Evolutionary conservation across 2,113 vertebrate genomes (phyloP), one percentile per base, ranked within the genome.

Genomic region (Hemibagrus wyckioides): DNA sequence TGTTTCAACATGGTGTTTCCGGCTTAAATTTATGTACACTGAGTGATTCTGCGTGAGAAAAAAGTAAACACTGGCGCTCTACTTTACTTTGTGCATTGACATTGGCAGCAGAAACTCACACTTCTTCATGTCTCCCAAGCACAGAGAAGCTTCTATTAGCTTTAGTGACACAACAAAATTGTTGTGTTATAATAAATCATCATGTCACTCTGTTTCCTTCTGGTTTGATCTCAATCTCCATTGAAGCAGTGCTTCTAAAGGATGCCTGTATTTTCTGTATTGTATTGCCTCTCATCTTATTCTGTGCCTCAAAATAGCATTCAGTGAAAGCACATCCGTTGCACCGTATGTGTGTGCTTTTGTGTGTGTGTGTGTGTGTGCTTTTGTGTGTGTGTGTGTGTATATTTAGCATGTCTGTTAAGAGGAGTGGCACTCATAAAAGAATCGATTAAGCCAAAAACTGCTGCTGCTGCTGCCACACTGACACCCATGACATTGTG

Each of bases 301-400:
- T 84, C 85, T 76, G 82, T 69, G 56, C 81, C 91, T 87, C 48
- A 82, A 91, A 91, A 90, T 90, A 90, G 91, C 88, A 57, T 85
- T 61, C 80, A 39, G 76, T 90, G 91, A 89, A 89, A 89, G 83
- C 41, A 79, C 88, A 89, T 80, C 88, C 21, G 50, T 21, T 36
- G 52, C 33, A 23, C 39, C 54, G 28, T 88, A 76, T 83, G 52
- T 80, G 79, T 80, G 13, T 63, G 67, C 36, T 56, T 33, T 23
- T 76, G 41, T 76, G 73, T 48, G 41, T 48, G 39, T 28, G 39
- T 75, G 39, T 75, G 71, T 77, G 25, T 50, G 25, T 79, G 71
- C 44, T 48, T 48, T 48, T 48, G 44, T 48, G 44, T 48, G 44
- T 48, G 44, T 63, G 44, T 82, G 75, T 85, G 84, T 88, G 28